Percentiles rank a stretch among this genome's conserved stretches.
These are phyloP conservation scores for Hymenochirus boettgeri DNA, from an alignment of 2,113 vertebrate genomes.

Conservation along the genomic window DNA sequence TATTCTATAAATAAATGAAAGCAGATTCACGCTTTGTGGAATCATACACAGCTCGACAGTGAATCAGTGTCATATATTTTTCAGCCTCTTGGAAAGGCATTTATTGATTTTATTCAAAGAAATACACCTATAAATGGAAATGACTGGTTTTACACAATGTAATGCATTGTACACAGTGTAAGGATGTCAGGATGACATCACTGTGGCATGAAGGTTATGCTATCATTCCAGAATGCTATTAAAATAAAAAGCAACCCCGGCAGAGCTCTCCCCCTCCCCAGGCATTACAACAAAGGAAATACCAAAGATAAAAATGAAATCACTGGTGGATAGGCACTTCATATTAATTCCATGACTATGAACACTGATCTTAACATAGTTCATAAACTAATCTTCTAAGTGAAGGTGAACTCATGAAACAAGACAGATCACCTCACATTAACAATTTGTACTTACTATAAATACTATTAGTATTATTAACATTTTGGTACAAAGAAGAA, in stretches of 20 bases:
- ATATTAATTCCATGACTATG: slow-evolving; percentile 45
- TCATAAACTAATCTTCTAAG: slow-evolving; percentile 40
- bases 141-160: slow-evolving; percentile 15
- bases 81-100: slow-evolving; percentile 3
- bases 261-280: slow-evolving; percentile 3
- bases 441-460: slow-evolving; percentile 12
- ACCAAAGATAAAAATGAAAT: slow-evolving; percentile 44
- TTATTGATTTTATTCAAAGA: slow-evolving; percentile 8
- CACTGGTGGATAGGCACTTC: slow-evolving; percentile 42
- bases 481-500: not conserved
- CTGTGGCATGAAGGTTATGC: slow-evolving; percentile 27
- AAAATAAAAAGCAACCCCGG: slow-evolving; percentile 35
- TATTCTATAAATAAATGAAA: not conserved
- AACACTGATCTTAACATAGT: slow-evolving; percentile 43
- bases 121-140: slow-evolving; percentile 42
- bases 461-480: slow-evolving; percentile 22
- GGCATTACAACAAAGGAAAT: slow-evolving; percentile 44
- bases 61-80: slow-evolving; percentile 18
- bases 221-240: slow-evolving; percentile 36
- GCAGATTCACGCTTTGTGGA: not conserved
- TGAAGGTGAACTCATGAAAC: slow-evolving; percentile 24
- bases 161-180: slow-evolving; percentile 28
- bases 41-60: slow-evolving; percentile 6
- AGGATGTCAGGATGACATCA: slow-evolving; percentile 25
- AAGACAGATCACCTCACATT: slow-evolving; percentile 24